A percentile compares a stretch with the other conserved stretches of the same genome.
phyloP scores from a whole-genome alignment of 1,140 invertebrate species.

The Melitaea cinxia region DNA sequence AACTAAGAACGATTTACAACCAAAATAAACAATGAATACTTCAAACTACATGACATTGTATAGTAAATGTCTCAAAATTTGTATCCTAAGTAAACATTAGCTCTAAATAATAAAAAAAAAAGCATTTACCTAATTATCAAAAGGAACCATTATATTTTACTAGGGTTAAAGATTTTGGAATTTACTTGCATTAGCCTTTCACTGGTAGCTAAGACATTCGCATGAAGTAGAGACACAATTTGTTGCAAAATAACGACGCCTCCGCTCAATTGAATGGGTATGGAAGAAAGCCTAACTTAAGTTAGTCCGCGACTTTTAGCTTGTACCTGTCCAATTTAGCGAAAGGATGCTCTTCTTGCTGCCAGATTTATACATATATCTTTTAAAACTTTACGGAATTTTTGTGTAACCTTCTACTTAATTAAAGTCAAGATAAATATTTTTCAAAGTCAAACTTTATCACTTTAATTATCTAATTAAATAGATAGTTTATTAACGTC shows the following conservation, averaged over 20 bases:
- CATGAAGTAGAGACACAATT: constrained; percentile 42
- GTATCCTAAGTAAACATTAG: constrained; percentile 19
- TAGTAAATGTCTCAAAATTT: neutral
- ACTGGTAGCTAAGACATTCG: constrained; percentile 31
- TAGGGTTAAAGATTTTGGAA: constrained; percentile 9
- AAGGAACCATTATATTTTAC: constrained; percentile 13
- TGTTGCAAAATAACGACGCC: constrained; percentile 43
- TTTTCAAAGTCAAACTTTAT: neutral
- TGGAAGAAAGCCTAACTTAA: constrained; percentile 33
- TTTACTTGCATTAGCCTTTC: constrained; percentile 35
- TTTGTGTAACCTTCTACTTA: constrained; percentile 15
- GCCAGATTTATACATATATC: constrained; percentile 25
- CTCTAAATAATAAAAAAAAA: constrained; percentile 9
- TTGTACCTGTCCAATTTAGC: constrained; percentile 39
- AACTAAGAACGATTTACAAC: no score
- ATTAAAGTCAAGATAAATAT: neutral
- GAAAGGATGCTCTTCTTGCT: constrained; percentile 24
- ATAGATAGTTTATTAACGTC: neutral
- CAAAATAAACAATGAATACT: no score
- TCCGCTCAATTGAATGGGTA: constrained; percentile 46
- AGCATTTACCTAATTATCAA: constrained; percentile 18
- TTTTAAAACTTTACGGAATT: constrained; percentile 23
- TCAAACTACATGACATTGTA: no score
- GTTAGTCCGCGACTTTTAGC: constrained; percentile 29
- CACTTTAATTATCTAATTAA: neutral